phyloP scores from a whole-genome alignment of 2,113 vertebrate species.

The Ovis canadensis region DNA sequence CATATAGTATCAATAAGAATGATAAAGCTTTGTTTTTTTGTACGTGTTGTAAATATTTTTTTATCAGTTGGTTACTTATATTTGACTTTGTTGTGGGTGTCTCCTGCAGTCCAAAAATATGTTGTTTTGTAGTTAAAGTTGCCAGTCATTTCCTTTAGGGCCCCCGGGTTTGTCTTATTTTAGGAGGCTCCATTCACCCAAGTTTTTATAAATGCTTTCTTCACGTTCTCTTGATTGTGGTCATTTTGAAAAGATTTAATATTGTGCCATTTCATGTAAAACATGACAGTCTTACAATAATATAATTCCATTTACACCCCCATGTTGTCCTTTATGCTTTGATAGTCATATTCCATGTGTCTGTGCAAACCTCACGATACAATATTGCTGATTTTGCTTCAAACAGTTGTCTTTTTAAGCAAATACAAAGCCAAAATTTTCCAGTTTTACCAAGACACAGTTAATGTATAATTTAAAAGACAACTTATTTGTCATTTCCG shows the following conservation, averaged over 20 bases:
- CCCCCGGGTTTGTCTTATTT: not conserved
- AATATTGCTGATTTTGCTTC: not conserved
- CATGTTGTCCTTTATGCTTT: not conserved
- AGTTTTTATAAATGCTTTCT: not conserved
- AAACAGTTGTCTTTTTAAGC: not conserved
- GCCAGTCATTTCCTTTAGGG: conserved; percentile 15
- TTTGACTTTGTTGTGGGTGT: not conserved
- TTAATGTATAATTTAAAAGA: not conserved
- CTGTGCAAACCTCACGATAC: not conserved
- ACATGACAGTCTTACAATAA: not conserved
- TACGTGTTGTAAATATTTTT: not conserved
- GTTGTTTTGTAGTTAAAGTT: not conserved
- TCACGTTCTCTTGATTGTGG: not conserved
- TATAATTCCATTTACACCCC: not conserved
- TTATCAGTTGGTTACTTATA: not conserved
- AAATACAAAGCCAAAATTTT: not conserved
- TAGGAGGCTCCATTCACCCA: not conserved
- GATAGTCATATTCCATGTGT: not conserved
- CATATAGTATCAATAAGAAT: not conserved
- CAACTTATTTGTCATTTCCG: not conserved
- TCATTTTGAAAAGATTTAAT: not conserved
- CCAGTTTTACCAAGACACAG: not conserved
- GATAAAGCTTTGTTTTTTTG: not conserved
- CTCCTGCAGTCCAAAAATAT: not conserved
- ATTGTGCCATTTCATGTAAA: not conserved